Conservation (phyloP, 2,888 invertebrate genomes). For the Protophormia terraenovae region DNA sequence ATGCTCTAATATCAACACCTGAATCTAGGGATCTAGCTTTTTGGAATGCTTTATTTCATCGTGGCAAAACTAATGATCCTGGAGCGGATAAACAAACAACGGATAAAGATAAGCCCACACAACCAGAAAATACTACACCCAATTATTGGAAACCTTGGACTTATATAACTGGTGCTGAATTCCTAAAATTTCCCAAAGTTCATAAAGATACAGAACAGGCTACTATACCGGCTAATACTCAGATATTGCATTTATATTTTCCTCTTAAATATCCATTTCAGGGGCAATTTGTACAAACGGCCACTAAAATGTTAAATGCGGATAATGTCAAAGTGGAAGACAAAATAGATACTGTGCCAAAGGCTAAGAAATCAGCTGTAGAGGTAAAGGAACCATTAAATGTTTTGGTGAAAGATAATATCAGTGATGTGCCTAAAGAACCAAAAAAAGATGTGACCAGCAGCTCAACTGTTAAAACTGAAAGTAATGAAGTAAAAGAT, state of each 20-base stretch:
- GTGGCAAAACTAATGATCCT: not conserved
- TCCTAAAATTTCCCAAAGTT: not conserved
- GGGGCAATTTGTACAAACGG: not conserved
- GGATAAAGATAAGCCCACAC: not conserved
- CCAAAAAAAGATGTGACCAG: not conserved
- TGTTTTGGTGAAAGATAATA: not conserved
- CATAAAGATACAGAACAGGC: not conserved
- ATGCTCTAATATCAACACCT: not conserved
- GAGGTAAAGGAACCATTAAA: not conserved
- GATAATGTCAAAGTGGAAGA: not conserved
- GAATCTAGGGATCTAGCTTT: conserved; percentile 18
- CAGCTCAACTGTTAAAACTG: not conserved
- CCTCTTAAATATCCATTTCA: conserved; percentile 43
- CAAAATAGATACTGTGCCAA: not conserved
- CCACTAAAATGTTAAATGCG: not conserved
- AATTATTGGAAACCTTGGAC: not conserved
- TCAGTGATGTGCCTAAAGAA: not conserved
- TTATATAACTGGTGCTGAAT: not conserved
- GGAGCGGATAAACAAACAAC: not conserved
- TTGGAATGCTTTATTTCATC: conserved; percentile 32
- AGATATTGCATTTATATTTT: conserved; percentile 36
- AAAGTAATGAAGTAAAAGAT: not conserved
- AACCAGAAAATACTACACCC: not conserved
- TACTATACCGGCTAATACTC: conserved; percentile 17
- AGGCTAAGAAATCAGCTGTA: not conserved